These are phyloP conservation scores for Mizuhopecten yessoensis DNA, from an alignment of 1,140 invertebrate species.

Conservation along the genomic window DNA sequence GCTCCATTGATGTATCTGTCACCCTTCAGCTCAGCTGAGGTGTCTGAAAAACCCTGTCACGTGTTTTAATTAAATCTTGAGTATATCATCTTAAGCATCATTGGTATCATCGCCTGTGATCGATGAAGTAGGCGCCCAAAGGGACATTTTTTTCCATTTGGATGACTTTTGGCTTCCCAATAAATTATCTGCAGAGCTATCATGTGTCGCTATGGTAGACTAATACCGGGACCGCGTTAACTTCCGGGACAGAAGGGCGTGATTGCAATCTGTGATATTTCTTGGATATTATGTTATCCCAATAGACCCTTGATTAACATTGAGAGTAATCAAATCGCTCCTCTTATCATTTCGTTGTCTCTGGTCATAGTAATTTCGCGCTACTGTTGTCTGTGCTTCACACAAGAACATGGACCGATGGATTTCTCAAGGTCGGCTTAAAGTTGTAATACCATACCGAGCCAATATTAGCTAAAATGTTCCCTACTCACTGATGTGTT, in stretches of 20 bases:
- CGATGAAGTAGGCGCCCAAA: not conserved
- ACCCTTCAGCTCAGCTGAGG: not conserved
- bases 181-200: not conserved
- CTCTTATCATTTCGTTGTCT: no score
- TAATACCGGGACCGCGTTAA: not conserved
- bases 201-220: not conserved
- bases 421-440: no score
- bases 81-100: not conserved
- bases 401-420: no score
- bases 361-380: no score
- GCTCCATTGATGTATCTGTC: not conserved
- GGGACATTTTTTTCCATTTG: constrained; percentile 16
- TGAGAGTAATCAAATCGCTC: no score
- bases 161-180: constrained; percentile 1
- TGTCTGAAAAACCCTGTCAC: not conserved
- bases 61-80: constrained; percentile 1
- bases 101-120: not conserved
- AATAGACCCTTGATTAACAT: no score
- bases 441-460: no score
- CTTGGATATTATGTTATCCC: no score
- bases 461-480: no score
- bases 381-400: no score
- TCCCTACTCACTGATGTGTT: no score
- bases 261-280: no score
- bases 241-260: not conserved